Evolutionary conservation across 1,140 invertebrate genomes (phyloP), one percentile per base, ranked within the genome.

Genomic region (Meloidogyne chitwoodi): DNA sequence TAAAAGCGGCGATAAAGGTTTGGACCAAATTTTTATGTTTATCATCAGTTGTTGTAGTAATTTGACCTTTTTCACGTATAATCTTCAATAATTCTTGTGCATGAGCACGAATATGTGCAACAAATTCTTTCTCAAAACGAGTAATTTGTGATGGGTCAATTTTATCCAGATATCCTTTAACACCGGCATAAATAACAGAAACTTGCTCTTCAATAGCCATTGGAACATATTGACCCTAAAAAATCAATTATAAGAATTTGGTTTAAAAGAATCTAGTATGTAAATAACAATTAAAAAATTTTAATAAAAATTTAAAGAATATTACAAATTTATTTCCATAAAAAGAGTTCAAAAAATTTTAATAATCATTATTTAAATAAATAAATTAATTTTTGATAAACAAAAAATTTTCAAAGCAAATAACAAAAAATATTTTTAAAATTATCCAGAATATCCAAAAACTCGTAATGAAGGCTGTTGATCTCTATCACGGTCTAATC

Each of bases 171-270:
- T 97, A 92, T 84, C 97, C 97, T 88, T 96, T 91, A 80, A 99
- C 97, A 91, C 97, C 97, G 88, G 96, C 98, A 90, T 98, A 99
- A 89, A 99, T 98, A 82, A 99, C 94, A 80, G 94, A 93, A 76
- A 99, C 94, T 91, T 99, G 97, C 88, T 99, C 96, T 89, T 99
- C 97, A 91, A 99, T 98, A 83, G 96, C 93, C 96, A 99, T 99
- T 79, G 97, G 97, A 82, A 98, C 92, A 89, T 99, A 99, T 90
- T 99, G 96, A 88, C 96, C 97, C 48, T 56, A 38, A 38, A 10
- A 10, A 38, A 6, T 4, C 1, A n/a, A 56, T n/a, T n/a, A n/a
- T n/a, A n/a, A 56, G 1, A n/a, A n/a, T n/a, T n/a, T 56, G n/a
- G n/a, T n/a, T n/a, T n/a, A n/a, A n/a, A n/a, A n/a, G n/a, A n/a